Evolutionary conservation across 2,888 invertebrate species (phyloP).

Genomic region (Deilephila elpenor): DNA sequence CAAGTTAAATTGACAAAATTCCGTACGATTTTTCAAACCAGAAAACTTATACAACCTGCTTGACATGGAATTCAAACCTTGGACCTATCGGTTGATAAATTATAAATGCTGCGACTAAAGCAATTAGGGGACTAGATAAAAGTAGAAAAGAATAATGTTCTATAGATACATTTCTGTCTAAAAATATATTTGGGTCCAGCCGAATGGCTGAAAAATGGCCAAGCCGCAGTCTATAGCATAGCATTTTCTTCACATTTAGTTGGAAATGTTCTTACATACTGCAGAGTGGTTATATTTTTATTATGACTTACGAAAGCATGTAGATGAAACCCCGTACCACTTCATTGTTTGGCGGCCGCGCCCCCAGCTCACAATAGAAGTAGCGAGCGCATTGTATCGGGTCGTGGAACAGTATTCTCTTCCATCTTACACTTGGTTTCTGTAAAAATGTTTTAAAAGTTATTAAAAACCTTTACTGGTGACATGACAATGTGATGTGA

Average conservation of each 20-base stretch:
- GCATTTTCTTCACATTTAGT: not conserved
- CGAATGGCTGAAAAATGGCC: too few relatives aligned
- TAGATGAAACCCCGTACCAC: constrained; percentile 64
- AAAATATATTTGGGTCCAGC: too few relatives aligned
- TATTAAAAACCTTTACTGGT: not conserved
- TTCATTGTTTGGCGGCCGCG: constrained; percentile 53
- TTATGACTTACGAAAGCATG: constrained; percentile 72
- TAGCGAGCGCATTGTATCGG: constrained; percentile 73
- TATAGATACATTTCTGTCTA: too few relatives aligned
- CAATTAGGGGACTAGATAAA: too few relatives aligned
- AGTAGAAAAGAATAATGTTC: too few relatives aligned
- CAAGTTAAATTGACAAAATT: too few relatives aligned
- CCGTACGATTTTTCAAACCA: too few relatives aligned
- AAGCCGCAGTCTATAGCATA: not conserved
- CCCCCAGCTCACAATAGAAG: constrained; percentile 74
- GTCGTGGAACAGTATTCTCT: constrained; percentile 70
- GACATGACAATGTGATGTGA: not conserved
- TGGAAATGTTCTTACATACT: constrained; percentile 22
- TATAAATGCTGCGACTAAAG: too few relatives aligned
- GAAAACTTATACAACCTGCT: too few relatives aligned
- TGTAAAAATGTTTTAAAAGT: constrained; percentile 45
- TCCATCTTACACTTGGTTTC: constrained; percentile 75
- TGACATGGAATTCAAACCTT: too few relatives aligned
- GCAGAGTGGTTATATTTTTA: constrained; percentile 30
- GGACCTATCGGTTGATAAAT: too few relatives aligned